phyloP scores from a whole-genome alignment of 2,888 invertebrate genomes.

The Drosophila subquinaria region DNA sequence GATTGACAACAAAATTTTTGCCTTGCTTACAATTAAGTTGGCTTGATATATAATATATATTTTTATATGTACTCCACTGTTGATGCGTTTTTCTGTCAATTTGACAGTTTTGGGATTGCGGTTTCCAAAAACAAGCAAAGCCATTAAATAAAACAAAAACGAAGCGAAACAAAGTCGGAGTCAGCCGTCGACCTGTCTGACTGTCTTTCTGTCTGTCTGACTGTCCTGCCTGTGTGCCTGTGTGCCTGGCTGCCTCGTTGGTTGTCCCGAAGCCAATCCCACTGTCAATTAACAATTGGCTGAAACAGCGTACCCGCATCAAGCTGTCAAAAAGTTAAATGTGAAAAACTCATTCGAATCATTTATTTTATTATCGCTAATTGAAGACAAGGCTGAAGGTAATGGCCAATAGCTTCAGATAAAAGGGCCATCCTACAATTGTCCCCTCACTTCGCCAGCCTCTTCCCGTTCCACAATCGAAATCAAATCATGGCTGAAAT shows the following conservation, averaged over 20 bases:
- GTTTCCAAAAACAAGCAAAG: slow-evolving; percentile 52
- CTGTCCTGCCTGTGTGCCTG: slow-evolving; percentile 20
- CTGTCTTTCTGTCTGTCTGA: background rate
- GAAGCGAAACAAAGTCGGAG: slow-evolving; percentile 22
- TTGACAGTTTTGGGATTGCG: slow-evolving; percentile 67
- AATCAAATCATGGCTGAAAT: slow-evolving; percentile 39
- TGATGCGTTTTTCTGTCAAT: slow-evolving; percentile 61
- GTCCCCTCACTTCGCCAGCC: background rate
- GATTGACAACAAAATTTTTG: slow-evolving; percentile 24
- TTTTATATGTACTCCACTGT: slow-evolving; percentile 18
- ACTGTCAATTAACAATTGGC: slow-evolving; percentile 72
- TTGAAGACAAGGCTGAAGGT: slow-evolving; percentile 63
- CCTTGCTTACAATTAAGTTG: slow-evolving; percentile 56
- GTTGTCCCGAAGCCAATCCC: slow-evolving; percentile 58
- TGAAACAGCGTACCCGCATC: slow-evolving; percentile 71
- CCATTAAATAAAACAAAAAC: slow-evolving; percentile 64
- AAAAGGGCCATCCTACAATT: slow-evolving; percentile 4
- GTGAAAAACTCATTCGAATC: slow-evolving; percentile 74
- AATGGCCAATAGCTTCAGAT: slow-evolving; percentile 43
- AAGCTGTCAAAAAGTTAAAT: slow-evolving; percentile 79
- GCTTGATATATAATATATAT: slow-evolving; percentile 21
- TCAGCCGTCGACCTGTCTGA: slow-evolving; percentile 38
- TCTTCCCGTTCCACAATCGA: slow-evolving; percentile 9
- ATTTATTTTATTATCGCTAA: slow-evolving; percentile 75
- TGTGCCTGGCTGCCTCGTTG: slow-evolving; percentile 12